Percentiles rank a stretch among this genome's conserved stretches.
These are phyloP conservation scores for Rhodeus uyekii DNA, from an alignment of 2,797 vertebrate genomes.

Conservation along the genomic window DNA sequence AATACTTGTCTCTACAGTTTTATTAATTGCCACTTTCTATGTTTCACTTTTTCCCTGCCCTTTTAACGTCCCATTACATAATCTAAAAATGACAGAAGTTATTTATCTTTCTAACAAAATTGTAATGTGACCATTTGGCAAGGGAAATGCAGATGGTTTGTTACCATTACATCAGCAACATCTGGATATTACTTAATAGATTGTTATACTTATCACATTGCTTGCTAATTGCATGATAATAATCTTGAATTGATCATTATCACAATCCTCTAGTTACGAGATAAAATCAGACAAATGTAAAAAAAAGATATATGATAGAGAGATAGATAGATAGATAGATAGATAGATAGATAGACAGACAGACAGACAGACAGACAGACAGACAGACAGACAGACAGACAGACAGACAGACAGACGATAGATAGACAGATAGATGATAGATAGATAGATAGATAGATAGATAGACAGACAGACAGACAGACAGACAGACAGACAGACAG, in stretches of 20 bases:
- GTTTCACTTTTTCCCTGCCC: not conserved
- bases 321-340: not conserved
- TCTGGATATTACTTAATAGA: not conserved
- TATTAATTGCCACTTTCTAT: not conserved
- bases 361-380: too few species aligned
- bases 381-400: accelerated
- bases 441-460: too few species aligned
- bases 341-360: not conserved
- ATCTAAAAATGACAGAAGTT: not conserved
- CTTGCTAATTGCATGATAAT: not conserved
- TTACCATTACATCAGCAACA: not conserved
- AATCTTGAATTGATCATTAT: not conserved
- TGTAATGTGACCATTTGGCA: not conserved
- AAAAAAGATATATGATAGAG: not conserved
- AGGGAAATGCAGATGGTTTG: not conserved
- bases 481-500: too few species aligned
- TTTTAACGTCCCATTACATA: not conserved
- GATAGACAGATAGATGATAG: accelerated
- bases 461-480: too few species aligned
- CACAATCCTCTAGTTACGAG: not conserved
- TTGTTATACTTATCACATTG: not conserved
- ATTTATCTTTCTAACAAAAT: not conserved
- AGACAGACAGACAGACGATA: too few species aligned
- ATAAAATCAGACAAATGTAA: not conserved
- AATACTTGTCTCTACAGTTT: not conserved